These are phyloP conservation scores for Micrasema longulum DNA, from an alignment of 1,140 invertebrate genomes.

Conservation along the genomic window DNA sequence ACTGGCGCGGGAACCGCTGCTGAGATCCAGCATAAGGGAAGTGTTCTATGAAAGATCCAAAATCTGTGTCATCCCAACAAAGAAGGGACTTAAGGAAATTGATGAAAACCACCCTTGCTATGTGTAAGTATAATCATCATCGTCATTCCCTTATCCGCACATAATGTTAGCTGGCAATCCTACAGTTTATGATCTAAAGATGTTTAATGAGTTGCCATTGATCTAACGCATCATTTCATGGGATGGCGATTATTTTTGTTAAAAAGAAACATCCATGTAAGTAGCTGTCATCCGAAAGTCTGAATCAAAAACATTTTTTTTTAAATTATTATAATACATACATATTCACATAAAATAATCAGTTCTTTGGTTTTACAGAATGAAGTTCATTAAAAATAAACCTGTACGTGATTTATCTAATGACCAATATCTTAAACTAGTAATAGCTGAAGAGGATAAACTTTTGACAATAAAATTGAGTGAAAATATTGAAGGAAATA, in stretches of 20 bases:
- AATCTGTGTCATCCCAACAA: constrained; percentile 86
- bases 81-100: constrained; percentile 92
- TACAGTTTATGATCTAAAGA: too few species aligned
- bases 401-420: constrained; percentile 90
- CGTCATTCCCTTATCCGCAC: too few species aligned
- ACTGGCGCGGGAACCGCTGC: constrained; percentile 90
- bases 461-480: constrained; percentile 80
- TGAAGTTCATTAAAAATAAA: constrained; percentile 97
- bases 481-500: constrained; percentile 84
- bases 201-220: too few species aligned
- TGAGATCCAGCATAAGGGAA: constrained; percentile 87
- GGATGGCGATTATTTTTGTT: too few species aligned
- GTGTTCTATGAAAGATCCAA: constrained; percentile 93
- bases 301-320: too few species aligned
- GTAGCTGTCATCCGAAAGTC: too few species aligned
- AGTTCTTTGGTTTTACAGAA: constrained; percentile 60
- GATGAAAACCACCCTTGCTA: constrained; percentile 93
- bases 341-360: too few species aligned
- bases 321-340: too few species aligned
- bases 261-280: too few species aligned
- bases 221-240: too few species aligned
- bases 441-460: constrained; percentile 89
- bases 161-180: too few species aligned
- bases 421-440: constrained; percentile 90
- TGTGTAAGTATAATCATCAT: constrained; percentile 59